Conservation (phyloP, 2,888 invertebrate species). For the Macrostomum cliftonense region DNA sequence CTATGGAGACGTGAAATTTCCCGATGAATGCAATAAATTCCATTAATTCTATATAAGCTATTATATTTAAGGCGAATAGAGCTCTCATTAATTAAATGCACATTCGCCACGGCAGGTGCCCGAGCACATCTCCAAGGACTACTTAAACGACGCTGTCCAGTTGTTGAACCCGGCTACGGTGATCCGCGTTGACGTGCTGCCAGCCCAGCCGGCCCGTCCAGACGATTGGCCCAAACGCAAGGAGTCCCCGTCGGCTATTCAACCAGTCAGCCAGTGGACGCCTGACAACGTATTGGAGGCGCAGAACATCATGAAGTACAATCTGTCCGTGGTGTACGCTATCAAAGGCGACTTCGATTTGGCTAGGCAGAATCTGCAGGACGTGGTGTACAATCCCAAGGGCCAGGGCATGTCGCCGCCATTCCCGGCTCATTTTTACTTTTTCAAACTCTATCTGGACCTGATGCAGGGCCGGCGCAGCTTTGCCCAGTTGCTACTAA, state of each 20-base stretch:
- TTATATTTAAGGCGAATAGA: too few species aligned
- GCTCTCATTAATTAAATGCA: too few species aligned
- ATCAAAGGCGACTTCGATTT: conserved; percentile 55
- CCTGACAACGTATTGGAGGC: too few species aligned
- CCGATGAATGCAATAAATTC: too few species aligned
- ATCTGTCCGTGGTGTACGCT: conserved; percentile 56
- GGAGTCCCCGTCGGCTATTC: too few species aligned
- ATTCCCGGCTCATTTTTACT: conserved; percentile 30
- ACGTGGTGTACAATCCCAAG: conserved; percentile 24
- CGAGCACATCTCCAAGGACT: conserved; percentile 40
- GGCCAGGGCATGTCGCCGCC: conserved; percentile 24
- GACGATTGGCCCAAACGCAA: too few species aligned
- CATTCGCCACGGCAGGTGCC: too few species aligned
- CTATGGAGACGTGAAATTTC: too few species aligned
- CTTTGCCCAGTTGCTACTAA: conserved; percentile 45
- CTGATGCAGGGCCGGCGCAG: conserved; percentile 41
- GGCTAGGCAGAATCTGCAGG: conserved; percentile 33
- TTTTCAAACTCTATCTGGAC: conserved; percentile 29
- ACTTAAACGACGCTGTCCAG: conserved; percentile 60
- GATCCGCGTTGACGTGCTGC: conserved; percentile 25
- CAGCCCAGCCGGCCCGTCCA: too few species aligned
- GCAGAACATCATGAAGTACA: conserved; percentile 49
- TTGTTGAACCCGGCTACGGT: conserved; percentile 48
- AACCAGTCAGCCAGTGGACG: too few species aligned
- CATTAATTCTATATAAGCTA: too few species aligned